Conservation (phyloP, 2,113 vertebrate genomes). For the Varanus komodoensis region DNA sequence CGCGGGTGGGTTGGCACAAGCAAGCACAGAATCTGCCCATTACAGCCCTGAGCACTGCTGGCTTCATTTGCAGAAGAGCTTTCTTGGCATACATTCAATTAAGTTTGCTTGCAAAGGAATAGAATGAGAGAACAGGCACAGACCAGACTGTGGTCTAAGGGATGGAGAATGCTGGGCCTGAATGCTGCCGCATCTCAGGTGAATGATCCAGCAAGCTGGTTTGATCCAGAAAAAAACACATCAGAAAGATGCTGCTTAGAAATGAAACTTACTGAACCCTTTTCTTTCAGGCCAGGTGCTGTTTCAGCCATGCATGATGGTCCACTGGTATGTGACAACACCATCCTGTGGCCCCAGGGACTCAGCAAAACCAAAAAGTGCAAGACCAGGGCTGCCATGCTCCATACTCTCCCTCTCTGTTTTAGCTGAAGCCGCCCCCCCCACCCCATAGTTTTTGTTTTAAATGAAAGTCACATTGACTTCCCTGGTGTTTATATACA, state of each 20-base stretch:
- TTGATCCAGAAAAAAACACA: slow-evolving; percentile 29
- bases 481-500: no score
- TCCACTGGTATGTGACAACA: slow-evolving; percentile 1
- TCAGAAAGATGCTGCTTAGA: not conserved
- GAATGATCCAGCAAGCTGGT: slow-evolving; percentile 55
- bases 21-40: not conserved
- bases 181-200: not conserved
- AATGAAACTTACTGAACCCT: slow-evolving; percentile 21
- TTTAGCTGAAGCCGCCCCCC: no score
- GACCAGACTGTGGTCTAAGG: accelerated
- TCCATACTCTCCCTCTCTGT: not conserved
- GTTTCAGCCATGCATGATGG: not conserved
- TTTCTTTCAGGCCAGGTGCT: not conserved
- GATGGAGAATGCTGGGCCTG: accelerated
- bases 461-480: no score
- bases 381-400: not conserved
- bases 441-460: no score
- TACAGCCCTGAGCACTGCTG: accelerated
- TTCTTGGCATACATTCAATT: not conserved
- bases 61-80: not conserved
- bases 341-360: not conserved
- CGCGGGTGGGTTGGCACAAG: not conserved
- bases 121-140: accelerated
- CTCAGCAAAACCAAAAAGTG: not conserved
- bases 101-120: not conserved